These are phyloP conservation scores for Pelusios castaneus DNA, from an alignment of 2,113 vertebrate species.

Conservation along the genomic window DNA sequence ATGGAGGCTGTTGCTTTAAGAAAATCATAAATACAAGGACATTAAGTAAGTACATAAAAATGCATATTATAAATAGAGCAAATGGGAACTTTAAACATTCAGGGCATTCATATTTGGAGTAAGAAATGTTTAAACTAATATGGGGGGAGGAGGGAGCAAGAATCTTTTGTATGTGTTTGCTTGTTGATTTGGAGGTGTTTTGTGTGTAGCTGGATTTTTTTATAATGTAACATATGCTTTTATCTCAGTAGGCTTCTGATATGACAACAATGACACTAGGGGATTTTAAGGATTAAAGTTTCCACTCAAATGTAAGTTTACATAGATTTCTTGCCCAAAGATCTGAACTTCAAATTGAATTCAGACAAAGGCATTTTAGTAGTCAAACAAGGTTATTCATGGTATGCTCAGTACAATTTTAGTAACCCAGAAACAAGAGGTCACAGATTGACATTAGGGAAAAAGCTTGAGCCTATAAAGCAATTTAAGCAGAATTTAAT, in stretches of 20 bases:
- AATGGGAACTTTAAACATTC: slow-evolving; percentile 64
- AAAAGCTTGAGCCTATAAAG: slow-evolving; percentile 72
- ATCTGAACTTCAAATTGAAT: slow-evolving; percentile 47
- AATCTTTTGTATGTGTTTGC: background rate
- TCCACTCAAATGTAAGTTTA: slow-evolving; percentile 47
- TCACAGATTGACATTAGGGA: slow-evolving; percentile 58
- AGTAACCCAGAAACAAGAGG: slow-evolving; percentile 65
- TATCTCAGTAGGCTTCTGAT: slow-evolving; percentile 53
- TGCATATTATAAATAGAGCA: slow-evolving; percentile 55
- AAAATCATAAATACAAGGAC: slow-evolving; percentile 37
- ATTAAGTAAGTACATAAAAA: slow-evolving; percentile 39
- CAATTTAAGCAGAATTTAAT: slow-evolving; percentile 79
- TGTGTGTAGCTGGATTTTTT: background rate
- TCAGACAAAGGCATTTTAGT: slow-evolving; percentile 49
- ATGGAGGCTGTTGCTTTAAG: slow-evolving; percentile 64
- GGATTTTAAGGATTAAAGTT: slow-evolving; percentile 56
- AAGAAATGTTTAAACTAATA: slow-evolving; percentile 66
- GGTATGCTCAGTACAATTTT: slow-evolving; percentile 19
- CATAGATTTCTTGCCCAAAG: slow-evolving; percentile 33
- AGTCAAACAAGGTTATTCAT: slow-evolving; percentile 33
- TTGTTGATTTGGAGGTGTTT: background rate
- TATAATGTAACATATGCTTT: slow-evolving; percentile 65
- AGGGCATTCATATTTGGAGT: slow-evolving; percentile 55
- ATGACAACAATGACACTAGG: slow-evolving; percentile 25
- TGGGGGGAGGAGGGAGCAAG: background rate